Conservation (phyloP, 2,888 invertebrate genomes). For the Endomychus coccineus region DNA sequence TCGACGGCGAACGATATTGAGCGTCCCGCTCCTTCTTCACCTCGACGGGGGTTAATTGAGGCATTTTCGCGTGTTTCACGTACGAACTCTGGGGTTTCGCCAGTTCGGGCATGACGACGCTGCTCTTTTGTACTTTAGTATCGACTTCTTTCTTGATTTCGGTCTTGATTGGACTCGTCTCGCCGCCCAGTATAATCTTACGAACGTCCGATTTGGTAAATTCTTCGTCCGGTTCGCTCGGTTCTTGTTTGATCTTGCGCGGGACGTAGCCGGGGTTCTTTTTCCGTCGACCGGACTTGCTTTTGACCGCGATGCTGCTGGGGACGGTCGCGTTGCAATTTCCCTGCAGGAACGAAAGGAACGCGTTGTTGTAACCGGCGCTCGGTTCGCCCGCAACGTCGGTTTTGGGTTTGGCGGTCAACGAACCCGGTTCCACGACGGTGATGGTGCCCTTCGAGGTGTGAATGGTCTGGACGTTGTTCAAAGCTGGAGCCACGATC, state of each 20-base stretch:
- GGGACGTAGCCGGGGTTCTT: neutral
- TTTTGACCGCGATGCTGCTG: too few relatives aligned
- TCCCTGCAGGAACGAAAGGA: slow-evolving; percentile 25
- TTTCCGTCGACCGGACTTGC: too few relatives aligned
- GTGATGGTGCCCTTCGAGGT: slow-evolving; percentile 31
- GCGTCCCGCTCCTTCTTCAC: slow-evolving; percentile 8
- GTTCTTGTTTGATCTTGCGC: neutral
- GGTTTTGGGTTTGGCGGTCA: slow-evolving; percentile 5
- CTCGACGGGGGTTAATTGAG: slow-evolving; percentile 21
- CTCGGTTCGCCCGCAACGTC: neutral
- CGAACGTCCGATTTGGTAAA: too few relatives aligned
- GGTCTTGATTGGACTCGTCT: neutral
- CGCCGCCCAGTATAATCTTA: too few relatives aligned
- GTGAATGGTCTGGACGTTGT: slow-evolving; percentile 29
- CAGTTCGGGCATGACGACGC: too few relatives aligned
- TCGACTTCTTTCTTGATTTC: neutral
- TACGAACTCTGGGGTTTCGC: slow-evolving; percentile 19
- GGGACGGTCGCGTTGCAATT: too few relatives aligned
- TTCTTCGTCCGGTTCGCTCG: neutral
- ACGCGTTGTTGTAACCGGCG: slow-evolving; percentile 27
- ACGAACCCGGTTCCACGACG: slow-evolving; percentile 20
- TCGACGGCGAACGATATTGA: too few relatives aligned
- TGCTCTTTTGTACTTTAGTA: neutral
- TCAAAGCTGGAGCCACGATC: slow-evolving; percentile 6
- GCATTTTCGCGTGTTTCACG: slow-evolving; percentile 26